Evolutionary conservation across 2,888 invertebrate genomes (phyloP).

Genomic region (Napeogenes inachia): DNA sequence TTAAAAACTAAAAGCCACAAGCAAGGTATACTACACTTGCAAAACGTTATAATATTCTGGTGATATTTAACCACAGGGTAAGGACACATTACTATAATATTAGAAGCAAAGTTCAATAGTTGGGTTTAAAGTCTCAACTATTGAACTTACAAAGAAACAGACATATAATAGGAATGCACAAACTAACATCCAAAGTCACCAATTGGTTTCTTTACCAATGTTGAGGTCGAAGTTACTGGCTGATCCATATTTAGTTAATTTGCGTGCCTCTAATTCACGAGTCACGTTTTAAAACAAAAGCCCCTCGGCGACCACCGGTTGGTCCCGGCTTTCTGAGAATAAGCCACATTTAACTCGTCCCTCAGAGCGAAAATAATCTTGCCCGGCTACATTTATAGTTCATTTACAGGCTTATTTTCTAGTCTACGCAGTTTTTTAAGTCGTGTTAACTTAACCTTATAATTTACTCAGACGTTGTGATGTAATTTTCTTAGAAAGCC

Average conservation of each 20-base stretch:
- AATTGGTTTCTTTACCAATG: too few species aligned
- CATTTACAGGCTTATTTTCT: constrained; percentile 37
- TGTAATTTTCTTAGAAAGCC: constrained; percentile 7
- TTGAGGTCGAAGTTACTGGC: background rate
- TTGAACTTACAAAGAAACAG: too few species aligned
- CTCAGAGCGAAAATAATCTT: constrained; percentile 40
- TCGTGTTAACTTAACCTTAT: constrained; percentile 12
- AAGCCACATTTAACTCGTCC: constrained; percentile 50
- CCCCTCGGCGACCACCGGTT: constrained; percentile 54
- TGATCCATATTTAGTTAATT: constrained; percentile 62
- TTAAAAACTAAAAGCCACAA: too few species aligned
- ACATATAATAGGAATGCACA: too few species aligned
- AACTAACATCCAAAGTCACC: too few species aligned
- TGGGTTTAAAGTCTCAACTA: too few species aligned
- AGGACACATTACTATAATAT: too few species aligned
- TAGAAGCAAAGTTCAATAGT: too few species aligned
- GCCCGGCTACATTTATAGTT: constrained; percentile 35
- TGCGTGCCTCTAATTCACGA: constrained; percentile 62
- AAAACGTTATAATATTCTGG: too few species aligned
- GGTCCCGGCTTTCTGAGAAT: constrained; percentile 56
- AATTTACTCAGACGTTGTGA: background rate
- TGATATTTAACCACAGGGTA: too few species aligned
- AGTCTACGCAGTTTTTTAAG: constrained; percentile 33
- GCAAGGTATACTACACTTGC: too few species aligned
- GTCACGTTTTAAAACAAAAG: constrained; percentile 71